Evolutionary conservation across 2,888 invertebrate species (phyloP).

Genomic region (Caenorhabditis japonica): DNA sequence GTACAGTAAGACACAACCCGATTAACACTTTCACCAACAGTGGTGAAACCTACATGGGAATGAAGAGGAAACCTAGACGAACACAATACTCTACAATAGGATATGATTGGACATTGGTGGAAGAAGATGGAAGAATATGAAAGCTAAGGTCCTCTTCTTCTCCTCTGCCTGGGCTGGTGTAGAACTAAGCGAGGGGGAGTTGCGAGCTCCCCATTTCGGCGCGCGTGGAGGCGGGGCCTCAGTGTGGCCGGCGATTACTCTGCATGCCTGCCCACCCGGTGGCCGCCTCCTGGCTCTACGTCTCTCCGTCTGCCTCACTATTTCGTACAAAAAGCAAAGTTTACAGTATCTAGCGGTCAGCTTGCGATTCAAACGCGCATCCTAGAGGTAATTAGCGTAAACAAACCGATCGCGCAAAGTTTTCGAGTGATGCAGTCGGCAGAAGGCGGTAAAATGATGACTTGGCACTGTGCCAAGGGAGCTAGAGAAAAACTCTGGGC

Average conservation of each 20-base stretch:
- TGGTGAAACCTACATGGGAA: neutral
- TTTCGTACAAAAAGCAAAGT: constrained; percentile 23
- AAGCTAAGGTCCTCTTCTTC: constrained; percentile 40
- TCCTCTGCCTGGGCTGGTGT: constrained; percentile 38
- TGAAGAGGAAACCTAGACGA: neutral
- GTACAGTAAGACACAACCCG: neutral
- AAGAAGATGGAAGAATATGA: constrained; percentile 27
- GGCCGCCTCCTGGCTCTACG: constrained; percentile 39
- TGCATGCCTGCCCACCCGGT: constrained; percentile 53
- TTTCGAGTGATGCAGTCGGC: constrained; percentile 1
- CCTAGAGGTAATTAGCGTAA: constrained; percentile 35
- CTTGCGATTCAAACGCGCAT: constrained; percentile 28
- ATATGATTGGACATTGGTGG: neutral
- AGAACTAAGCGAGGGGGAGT: constrained; percentile 56
- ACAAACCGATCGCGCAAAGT: constrained; percentile 26
- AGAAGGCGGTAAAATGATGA: constrained; percentile 9
- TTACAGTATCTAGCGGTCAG: constrained; percentile 36
- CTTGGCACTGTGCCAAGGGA: constrained; percentile 56
- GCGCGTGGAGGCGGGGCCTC: constrained; percentile 62
- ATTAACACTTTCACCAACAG: neutral
- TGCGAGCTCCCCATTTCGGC: constrained; percentile 64
- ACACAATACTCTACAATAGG: neutral
- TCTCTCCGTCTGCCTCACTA: constrained; percentile 27
- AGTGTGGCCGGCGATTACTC: constrained; percentile 58
- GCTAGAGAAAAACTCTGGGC: constrained; percentile 42